Base-by-base conservation (phyloP, 2,113 vertebrate species). In the Anser brachyrhynchus region DNA sequence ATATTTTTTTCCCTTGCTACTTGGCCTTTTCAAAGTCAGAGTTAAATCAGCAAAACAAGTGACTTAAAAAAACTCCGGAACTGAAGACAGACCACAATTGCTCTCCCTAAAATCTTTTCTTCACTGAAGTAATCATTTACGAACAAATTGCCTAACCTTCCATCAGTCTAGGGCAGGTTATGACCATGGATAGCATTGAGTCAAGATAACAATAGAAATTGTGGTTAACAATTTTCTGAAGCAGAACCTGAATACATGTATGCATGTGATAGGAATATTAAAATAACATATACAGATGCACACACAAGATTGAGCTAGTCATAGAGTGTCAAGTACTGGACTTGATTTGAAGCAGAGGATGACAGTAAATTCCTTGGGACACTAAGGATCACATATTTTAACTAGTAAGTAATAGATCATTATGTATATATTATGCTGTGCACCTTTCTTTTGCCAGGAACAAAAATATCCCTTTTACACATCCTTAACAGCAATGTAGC, bases 21-120 rank as follows among this genome's bases (percentile, higher is more conserved):
- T 37, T 88, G 52, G 44, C 37, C 33, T 97, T 97, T 93, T 89
- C 61, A 91, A 97, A 97, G 75, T 57, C 76, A 84, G 43, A 85
- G 31, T 87, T n/a, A 85, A 96, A 74, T 91, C 87, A 90, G 39
- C 55, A 43, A 96, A 96, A 94, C 13, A 75, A 62, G 52, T 54
- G 11, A 87, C 67, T 66, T 89, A 29, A 41, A 84, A 39, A 51
- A 65, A 19, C 7, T 71, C 18, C 20, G 55, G 35, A 28, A 87
- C 74, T 41, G 43, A 90, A 79, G 28, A 46, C 59, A 94, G 75
- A 28, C 20, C n/a, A 66, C 28, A 79, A 15, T 5, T 71, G 20
- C 58, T 89, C 35, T 76, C 35, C 61, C 83, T 92, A 85, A 90
- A 87, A 81, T 17, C 14, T 89, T 89, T 70, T 49, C n/a, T 76